Conservation (phyloP, 1,140 invertebrate genomes). For the Agrypnia vestita region DNA sequence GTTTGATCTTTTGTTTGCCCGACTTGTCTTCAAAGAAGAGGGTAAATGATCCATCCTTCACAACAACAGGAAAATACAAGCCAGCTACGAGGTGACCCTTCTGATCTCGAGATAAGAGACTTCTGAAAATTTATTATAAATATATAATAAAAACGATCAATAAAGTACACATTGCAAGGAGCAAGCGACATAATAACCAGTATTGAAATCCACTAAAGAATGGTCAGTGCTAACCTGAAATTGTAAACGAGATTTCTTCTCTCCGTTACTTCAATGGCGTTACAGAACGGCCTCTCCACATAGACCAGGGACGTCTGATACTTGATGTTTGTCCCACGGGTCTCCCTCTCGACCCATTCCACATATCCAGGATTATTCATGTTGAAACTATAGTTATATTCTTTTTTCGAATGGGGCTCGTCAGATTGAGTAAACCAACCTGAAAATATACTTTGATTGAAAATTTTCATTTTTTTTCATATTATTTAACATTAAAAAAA, state of each 20-base stretch:
- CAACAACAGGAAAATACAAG: constrained; percentile 84
- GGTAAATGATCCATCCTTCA: constrained; percentile 79
- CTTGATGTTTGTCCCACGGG: constrained; percentile 75
- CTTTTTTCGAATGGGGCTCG: constrained; percentile 81
- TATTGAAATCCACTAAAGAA: no score
- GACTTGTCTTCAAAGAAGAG: constrained; percentile 84
- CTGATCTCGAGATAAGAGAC: constrained; percentile 84
- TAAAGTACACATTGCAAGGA: background rate
- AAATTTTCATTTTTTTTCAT: background rate
- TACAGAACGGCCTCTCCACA: constrained; percentile 84
- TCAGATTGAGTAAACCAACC: constrained; percentile 89
- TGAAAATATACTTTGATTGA: constrained; percentile 61
- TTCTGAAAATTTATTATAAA: constrained; percentile 68
- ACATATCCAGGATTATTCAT: constrained; percentile 81
- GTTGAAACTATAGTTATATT: constrained; percentile 85
- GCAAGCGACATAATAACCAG: no score
- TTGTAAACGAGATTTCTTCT: constrained; percentile 91
- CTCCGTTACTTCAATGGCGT: constrained; percentile 89
- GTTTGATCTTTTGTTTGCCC: constrained; percentile 80
- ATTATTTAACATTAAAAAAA: no score
- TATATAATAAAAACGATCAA: background rate
- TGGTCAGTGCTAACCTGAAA: constrained; percentile 73
- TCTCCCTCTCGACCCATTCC: constrained; percentile 86
- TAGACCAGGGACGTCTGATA: constrained; percentile 84
- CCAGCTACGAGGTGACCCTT: constrained; percentile 88